Percentiles rank a stretch among this genome's conserved stretches.
Evolutionary conservation across 2,797 vertebrate genomes (phyloP).

Genomic region (Gastrophryne carolinensis): DNA sequence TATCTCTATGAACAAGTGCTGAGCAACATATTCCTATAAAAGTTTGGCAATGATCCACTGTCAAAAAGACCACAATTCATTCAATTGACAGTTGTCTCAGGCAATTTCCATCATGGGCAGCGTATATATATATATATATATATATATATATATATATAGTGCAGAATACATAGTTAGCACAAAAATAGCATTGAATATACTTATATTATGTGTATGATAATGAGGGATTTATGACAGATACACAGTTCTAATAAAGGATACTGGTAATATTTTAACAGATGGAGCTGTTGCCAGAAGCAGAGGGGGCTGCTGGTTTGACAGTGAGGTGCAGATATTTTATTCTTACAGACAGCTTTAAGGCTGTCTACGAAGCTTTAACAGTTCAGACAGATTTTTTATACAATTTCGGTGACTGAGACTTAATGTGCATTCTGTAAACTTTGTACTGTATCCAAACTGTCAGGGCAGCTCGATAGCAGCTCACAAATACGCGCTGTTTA

Average conservation of each 20-base stretch:
- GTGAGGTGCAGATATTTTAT: not conserved
- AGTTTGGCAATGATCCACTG: too few relatives aligned
- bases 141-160: too few relatives aligned
- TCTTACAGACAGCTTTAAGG: not conserved
- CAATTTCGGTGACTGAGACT: not conserved
- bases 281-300: not conserved
- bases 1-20: not conserved
- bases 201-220: not conserved
- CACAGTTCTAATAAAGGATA: not conserved
- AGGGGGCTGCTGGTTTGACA: not conserved
- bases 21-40: too few relatives aligned
- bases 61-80: too few relatives aligned
- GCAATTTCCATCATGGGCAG: too few relatives aligned
- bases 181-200: too few relatives aligned
- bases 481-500: not conserved
- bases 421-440: not conserved
- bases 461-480: not conserved
- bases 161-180: too few relatives aligned
- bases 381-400: not conserved
- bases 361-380: not conserved
- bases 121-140: too few relatives aligned
- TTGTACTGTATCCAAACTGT: not conserved
- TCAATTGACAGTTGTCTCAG: too few relatives aligned
- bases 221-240: not conserved
- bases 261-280: not conserved